Conservation (phyloP, 2,888 invertebrate species). For the Baronia brevicornis region DNA sequence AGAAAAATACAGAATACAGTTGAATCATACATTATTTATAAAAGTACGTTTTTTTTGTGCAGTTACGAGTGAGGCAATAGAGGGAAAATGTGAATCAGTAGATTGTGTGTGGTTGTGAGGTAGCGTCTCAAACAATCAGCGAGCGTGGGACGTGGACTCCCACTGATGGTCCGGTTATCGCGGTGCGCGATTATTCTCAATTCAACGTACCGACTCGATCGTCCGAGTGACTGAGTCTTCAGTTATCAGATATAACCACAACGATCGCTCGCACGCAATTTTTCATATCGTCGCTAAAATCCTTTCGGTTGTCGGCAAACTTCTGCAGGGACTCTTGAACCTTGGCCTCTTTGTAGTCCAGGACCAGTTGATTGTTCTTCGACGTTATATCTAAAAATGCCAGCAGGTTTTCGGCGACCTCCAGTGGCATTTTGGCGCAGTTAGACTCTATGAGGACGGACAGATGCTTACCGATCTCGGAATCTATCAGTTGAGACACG, state of each 20-base stretch:
- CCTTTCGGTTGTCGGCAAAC: slow-evolving; percentile 43
- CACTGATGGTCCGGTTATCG: too few relatives aligned
- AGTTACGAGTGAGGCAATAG: too few relatives aligned
- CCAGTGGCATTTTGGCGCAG: slow-evolving; percentile 60
- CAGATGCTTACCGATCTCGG: slow-evolving; percentile 71
- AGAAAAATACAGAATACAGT: too few relatives aligned
- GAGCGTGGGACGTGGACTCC: too few relatives aligned
- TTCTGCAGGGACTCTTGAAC: slow-evolving; percentile 48
- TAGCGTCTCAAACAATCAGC: too few relatives aligned
- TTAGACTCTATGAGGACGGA: slow-evolving; percentile 64
- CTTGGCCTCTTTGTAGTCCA: slow-evolving; percentile 49
- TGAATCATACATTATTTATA: too few relatives aligned
- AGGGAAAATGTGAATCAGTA: too few relatives aligned
- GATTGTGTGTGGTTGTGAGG: too few relatives aligned
- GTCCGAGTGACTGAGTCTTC: slow-evolving; percentile 1
- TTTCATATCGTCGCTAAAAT: slow-evolving; percentile 44
- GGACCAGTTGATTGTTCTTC: slow-evolving; percentile 44
- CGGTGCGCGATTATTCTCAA: too few relatives aligned
- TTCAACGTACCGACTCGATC: neutral
- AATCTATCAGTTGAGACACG: slow-evolving; percentile 52
- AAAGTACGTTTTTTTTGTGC: too few relatives aligned
- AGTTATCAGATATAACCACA: slow-evolving; percentile 34
- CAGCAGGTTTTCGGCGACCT: slow-evolving; percentile 68
- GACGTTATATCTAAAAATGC: slow-evolving; percentile 63
- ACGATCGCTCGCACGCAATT: slow-evolving; percentile 35